Evolutionary conservation across 2,113 vertebrate species (phyloP).

Genomic region (Heptranchias perlo): DNA sequence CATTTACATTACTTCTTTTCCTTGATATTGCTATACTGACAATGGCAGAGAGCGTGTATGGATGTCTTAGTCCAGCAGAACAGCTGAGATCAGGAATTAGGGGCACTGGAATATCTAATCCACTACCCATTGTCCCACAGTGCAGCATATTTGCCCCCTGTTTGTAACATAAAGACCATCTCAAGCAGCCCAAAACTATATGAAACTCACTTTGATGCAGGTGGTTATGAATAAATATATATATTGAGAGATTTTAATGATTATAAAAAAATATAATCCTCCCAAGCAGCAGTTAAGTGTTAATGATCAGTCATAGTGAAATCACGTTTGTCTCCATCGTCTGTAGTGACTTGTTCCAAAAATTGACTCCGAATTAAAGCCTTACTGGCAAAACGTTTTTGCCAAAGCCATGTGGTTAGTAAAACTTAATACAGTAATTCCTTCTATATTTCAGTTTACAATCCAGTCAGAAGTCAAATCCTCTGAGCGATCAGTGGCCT

Average conservation of each 20-base stretch:
- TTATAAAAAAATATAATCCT: slow-evolving; percentile 54
- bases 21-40: neutral
- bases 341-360: neutral
- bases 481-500: neutral
- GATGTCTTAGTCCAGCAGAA: neutral
- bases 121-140: neutral
- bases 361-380: neutral
- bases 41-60: neutral
- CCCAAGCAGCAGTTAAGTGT: slow-evolving; percentile 56
- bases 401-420: neutral
- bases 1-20: neutral
- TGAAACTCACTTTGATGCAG: neutral
- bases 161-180: slow-evolving; percentile 25
- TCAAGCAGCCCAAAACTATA: neutral
- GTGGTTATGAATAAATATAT: slow-evolving; percentile 57
- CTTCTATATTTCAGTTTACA: neutral
- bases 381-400: neutral
- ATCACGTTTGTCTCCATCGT: neutral
- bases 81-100: neutral
- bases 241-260: slow-evolving; percentile 57
- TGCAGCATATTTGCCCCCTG: neutral
- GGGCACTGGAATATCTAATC: neutral
- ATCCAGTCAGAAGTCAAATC: neutral
- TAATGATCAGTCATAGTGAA: slow-evolving; percentile 51
- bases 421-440: neutral